phyloP scores from a whole-genome alignment of 2,888 invertebrate species.

The Pegoplata infirma region DNA sequence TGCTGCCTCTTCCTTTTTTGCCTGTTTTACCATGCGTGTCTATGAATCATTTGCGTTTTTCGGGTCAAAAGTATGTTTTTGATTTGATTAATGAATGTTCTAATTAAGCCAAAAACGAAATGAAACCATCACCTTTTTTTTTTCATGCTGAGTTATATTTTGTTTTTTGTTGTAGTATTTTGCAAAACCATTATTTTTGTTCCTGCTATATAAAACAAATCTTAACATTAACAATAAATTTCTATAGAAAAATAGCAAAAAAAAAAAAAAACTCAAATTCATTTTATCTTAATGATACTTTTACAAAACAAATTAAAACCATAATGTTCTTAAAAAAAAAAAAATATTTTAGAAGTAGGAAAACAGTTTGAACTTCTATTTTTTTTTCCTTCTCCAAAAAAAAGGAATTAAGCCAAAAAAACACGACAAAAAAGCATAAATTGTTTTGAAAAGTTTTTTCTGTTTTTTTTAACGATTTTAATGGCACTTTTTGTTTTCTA shows the following conservation, averaged over 20 bases:
- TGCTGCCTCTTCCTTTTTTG: background rate
- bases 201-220: slow-evolving; percentile 14
- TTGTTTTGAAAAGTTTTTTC: slow-evolving; percentile 31
- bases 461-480: slow-evolving; percentile 21
- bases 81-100: slow-evolving; percentile 77
- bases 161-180: background rate
- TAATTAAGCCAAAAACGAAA: slow-evolving; percentile 75
- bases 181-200: background rate
- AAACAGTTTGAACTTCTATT: slow-evolving; percentile 17
- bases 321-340: slow-evolving; percentile 14
- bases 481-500: background rate
- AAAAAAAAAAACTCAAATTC: background rate
- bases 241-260: background rate
- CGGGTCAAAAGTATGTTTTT: slow-evolving; percentile 74
- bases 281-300: slow-evolving; percentile 46
- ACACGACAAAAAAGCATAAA: slow-evolving; percentile 37
- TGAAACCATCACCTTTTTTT: slow-evolving; percentile 12
- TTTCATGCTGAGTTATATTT: background rate
- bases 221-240: slow-evolving; percentile 20
- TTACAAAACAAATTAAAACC: slow-evolving; percentile 39
- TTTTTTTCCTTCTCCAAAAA: background rate
- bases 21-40: slow-evolving; percentile 61
- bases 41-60: slow-evolving; percentile 62
- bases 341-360: background rate
- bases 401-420: slow-evolving; percentile 3